phyloP scores from a whole-genome alignment of 2,113 vertebrate species.

The Rhabdornis inornatus region DNA sequence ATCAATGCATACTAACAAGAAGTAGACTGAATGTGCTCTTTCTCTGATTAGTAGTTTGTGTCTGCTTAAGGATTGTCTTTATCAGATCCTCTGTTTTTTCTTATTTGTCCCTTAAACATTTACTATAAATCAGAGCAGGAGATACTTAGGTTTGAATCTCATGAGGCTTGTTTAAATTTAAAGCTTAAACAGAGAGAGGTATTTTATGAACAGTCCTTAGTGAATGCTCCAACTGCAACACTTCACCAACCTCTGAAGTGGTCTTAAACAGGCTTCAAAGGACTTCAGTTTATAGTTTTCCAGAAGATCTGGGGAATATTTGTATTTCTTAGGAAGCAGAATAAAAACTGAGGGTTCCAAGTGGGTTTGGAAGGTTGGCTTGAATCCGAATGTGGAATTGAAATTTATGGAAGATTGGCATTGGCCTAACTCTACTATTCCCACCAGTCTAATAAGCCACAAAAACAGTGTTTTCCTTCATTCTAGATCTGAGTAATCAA shows the following conservation, averaged over 20 bases:
- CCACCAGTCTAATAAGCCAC: not conserved
- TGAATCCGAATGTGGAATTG: not conserved
- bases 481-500: not conserved
- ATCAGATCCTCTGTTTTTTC: not conserved
- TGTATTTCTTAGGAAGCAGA: not conserved
- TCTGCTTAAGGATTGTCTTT: not conserved
- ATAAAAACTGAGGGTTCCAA: not conserved
- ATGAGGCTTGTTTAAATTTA: slow-evolving; percentile 12
- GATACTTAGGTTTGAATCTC: slow-evolving; percentile 26
- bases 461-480: not conserved
- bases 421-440: not conserved
- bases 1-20: not conserved
- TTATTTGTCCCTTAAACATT: not conserved
- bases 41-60: not conserved
- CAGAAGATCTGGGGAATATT: not conserved
- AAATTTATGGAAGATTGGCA: not conserved
- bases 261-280: slow-evolving; percentile 19
- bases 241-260: slow-evolving; percentile 13
- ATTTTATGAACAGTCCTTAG: slow-evolving; percentile 33
- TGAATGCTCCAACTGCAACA: slow-evolving; percentile 20
- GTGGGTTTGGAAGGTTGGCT: not conserved
- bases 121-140: not conserved
- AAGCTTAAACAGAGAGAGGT: slow-evolving; percentile 17
- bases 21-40: not conserved
- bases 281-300: slow-evolving; percentile 6